Evolutionary conservation across 2,888 invertebrate species (phyloP), one percentile per base, ranked within the genome.

Genomic region (Leucophenga montana): DNA sequence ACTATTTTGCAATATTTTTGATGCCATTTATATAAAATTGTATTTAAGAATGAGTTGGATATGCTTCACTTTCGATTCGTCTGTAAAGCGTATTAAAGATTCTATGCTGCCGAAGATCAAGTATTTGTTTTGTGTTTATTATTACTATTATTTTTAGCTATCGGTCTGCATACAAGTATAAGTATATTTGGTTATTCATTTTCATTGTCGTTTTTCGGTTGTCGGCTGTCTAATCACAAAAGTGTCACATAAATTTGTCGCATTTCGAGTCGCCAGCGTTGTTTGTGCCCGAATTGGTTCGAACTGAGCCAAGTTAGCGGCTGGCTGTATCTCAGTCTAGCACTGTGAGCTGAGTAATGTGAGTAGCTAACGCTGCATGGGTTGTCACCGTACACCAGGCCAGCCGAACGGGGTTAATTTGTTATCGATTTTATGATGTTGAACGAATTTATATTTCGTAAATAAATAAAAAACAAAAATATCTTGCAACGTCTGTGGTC

Each of bases 351-450:
- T n/a, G 48, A 6, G 13, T 48, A 50, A 14, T 50, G n/a, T 14
- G 18, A 50, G 14, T 50, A 18, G 6, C 16, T 31, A 20, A 13
- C 16, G 22, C 18, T 18, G 56, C 20, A 11, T 20, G 2, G 6
- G 22, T 56, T 9, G 14, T 18, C 22, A 18, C 56, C 56, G 56
- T 22, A 6, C 56, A 56, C 56, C 56, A 4, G 44, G 4, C 27
- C 27, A 27, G 27, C 27, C 9, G 27, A 44, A 46, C 16, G 46
- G 54, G 53, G 54, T 54, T 33, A 53, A 66, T 66, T 56, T 50
- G 66, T 56, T 66, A 56, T 66, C 66, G 56, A 56, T 66, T 66
- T 66, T 66, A 56, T 66, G 66, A 66, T 39, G 66, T 33, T n/a
- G 56, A 66, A 56, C 66, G 18, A 44, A 56, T 46, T 18, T 44